These are phyloP conservation scores for Todus mexicanus DNA, from an alignment of 2,797 vertebrate genomes.

Conservation along the genomic window DNA sequence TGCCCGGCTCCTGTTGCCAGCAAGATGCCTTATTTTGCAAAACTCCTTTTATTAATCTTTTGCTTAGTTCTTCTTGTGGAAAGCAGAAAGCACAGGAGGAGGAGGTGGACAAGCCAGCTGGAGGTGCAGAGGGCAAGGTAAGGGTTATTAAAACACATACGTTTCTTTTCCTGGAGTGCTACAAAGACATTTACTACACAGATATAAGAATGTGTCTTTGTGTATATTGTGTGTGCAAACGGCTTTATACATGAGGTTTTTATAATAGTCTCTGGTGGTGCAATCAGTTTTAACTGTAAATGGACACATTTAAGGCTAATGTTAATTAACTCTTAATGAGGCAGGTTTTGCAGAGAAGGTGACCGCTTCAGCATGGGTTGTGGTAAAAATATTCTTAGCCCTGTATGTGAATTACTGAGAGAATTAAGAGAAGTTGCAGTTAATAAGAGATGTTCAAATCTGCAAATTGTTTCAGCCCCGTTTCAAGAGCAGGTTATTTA, in stretches of 20 bases:
- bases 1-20: constrained; percentile 31
- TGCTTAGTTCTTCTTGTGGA: constrained; percentile 79
- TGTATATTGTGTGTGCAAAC: not conserved
- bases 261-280: not conserved
- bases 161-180: not conserved
- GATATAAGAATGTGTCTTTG: not conserved
- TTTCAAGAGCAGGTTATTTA: not conserved
- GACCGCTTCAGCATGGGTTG: not conserved
- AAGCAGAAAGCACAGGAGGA: constrained; percentile 80
- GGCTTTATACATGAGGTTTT: not conserved
- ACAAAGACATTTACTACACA: rapidly evolving
- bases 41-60: constrained; percentile 77
- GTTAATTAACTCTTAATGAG: not conserved
- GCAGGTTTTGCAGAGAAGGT: not conserved
- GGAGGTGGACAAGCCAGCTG: constrained; percentile 79
- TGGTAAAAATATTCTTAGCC: not conserved
- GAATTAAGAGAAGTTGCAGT: not conserved
- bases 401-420: not conserved
- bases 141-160: not conserved
- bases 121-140: constrained; percentile 83
- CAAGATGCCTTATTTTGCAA: constrained; percentile 79
- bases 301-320: not conserved
- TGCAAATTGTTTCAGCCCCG: not conserved
- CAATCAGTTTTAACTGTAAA: not conserved
- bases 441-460: not conserved